Evolutionary conservation across 2,888 invertebrate species (phyloP).

Genomic region (Temnothorax ravouxi): DNA sequence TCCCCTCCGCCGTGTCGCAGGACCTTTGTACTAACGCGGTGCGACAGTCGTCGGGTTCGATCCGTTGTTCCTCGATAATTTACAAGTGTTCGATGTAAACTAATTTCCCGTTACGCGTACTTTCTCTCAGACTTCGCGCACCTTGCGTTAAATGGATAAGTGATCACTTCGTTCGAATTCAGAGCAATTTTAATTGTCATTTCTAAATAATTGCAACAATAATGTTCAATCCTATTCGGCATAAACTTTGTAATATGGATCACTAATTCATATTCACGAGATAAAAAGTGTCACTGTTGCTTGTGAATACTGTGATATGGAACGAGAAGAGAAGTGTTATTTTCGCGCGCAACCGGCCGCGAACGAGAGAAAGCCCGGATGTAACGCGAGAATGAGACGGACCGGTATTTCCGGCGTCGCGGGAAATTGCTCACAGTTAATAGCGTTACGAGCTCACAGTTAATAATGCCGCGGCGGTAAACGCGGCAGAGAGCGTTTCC

Average conservation of each 20-base stretch:
- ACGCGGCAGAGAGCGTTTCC: conserved; percentile 51
- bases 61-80: conserved; percentile 54
- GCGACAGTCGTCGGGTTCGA: conserved; percentile 65
- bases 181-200: neutral
- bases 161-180: neutral
- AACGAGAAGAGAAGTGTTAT: conserved; percentile 3
- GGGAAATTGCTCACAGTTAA: conserved; percentile 53
- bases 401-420: conserved; percentile 41
- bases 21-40: conserved; percentile 73
- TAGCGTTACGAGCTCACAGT: conserved; percentile 43
- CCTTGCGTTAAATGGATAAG: neutral
- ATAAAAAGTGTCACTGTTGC: neutral
- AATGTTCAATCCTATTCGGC: neutral
- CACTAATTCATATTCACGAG: neutral
- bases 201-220: neutral
- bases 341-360: conserved; percentile 32
- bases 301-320: neutral
- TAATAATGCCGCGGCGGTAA: conserved; percentile 45
- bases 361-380: conserved; percentile 51
- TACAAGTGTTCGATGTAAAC: conserved; percentile 39
- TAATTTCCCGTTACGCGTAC: conserved; percentile 15
- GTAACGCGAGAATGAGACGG: conserved; percentile 41
- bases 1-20: conserved; percentile 52
- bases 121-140: conserved; percentile 10
- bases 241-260: neutral